These are phyloP conservation scores for Bibio marci DNA, from an alignment of 2,888 invertebrate genomes.

Conservation along the genomic window DNA sequence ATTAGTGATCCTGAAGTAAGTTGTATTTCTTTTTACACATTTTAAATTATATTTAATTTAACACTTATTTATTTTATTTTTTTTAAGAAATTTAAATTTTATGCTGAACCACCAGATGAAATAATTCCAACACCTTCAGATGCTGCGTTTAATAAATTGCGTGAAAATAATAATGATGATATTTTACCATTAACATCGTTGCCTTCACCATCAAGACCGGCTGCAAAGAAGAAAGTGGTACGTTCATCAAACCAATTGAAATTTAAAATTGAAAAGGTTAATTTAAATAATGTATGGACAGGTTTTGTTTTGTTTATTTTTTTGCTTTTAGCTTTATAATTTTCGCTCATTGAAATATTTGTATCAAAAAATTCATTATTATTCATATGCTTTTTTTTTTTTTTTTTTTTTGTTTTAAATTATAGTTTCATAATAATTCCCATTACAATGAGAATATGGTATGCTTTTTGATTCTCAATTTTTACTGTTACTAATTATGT, in stretches of 20 bases:
- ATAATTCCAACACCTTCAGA: slow-evolving; percentile 32
- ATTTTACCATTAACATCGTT: slow-evolving; percentile 16
- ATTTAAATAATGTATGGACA: too few relatives aligned
- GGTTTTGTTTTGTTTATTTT: too few relatives aligned
- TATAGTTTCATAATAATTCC: too few relatives aligned
- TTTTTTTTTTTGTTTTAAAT: too few relatives aligned
- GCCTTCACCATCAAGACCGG: neutral
- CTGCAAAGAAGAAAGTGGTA: slow-evolving; percentile 11
- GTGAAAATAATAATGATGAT: slow-evolving; percentile 35
- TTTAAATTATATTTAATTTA: neutral
- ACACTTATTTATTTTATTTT: neutral
- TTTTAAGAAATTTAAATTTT: slow-evolving; percentile 5
- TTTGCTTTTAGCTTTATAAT: too few relatives aligned
- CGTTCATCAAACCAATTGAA: slow-evolving; percentile 9
- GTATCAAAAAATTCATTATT: too few relatives aligned
- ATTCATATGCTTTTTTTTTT: too few relatives aligned
- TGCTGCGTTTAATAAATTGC: slow-evolving; percentile 53
- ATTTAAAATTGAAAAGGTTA: slow-evolving; percentile 14
- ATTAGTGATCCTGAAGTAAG: slow-evolving; percentile 42
- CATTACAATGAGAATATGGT: too few relatives aligned
- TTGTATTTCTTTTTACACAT: neutral
- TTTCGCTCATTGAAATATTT: too few relatives aligned
- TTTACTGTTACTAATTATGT: too few relatives aligned
- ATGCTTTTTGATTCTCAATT: too few relatives aligned
- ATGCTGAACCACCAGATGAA: slow-evolving; percentile 5